A percentile compares a stretch with the other conserved stretches of the same genome.
Evolutionary conservation across 2,113 vertebrate species (phyloP).

Genomic region (Cynoglossus semilaevis): DNA sequence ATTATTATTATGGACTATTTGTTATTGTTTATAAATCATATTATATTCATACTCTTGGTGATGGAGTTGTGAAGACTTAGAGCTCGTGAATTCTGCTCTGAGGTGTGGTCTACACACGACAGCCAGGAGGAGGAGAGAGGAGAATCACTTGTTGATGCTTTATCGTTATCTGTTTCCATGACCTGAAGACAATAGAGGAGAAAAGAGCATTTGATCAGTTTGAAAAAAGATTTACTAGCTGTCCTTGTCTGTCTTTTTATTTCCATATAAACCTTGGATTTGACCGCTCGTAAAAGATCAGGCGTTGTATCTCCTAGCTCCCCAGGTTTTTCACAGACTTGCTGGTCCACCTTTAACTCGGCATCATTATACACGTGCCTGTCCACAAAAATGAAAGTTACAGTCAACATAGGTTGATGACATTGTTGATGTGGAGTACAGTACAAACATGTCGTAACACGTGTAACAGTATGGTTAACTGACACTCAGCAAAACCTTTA

Average conservation of each 20-base stretch:
- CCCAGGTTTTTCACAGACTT: constrained; percentile 75
- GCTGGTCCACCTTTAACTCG: constrained; percentile 44
- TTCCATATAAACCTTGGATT: constrained; percentile 69
- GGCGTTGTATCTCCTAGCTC: constrained; percentile 78
- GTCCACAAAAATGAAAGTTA: constrained; percentile 3
- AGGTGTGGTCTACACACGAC: constrained; percentile 71
- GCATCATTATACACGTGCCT: constrained; percentile 74
- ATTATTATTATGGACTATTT: too few species aligned
- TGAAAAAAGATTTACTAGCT: constrained; percentile 10
- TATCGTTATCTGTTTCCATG: constrained; percentile 61
- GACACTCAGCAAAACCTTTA: too few species aligned
- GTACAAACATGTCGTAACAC: too few species aligned
- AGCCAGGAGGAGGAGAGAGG: constrained; percentile 41
- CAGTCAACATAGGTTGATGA: too few species aligned
- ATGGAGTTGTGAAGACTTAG: constrained; percentile 85
- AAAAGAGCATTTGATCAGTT: too few species aligned
- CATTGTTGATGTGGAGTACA: too few species aligned
- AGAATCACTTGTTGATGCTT: constrained; percentile 69
- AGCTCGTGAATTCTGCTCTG: constrained; percentile 81
- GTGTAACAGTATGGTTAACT: too few species aligned
- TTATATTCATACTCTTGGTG: constrained; percentile 81
- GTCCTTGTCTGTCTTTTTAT: constrained; percentile 41
- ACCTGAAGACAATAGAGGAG: constrained; percentile 52
- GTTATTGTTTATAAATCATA: too few species aligned
- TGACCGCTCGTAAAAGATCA: constrained; percentile 84